Evolutionary conservation across 2,113 vertebrate species (phyloP), one percentile per base, ranked within the genome.

Genomic region (Miniopterus natalensis): DNA sequence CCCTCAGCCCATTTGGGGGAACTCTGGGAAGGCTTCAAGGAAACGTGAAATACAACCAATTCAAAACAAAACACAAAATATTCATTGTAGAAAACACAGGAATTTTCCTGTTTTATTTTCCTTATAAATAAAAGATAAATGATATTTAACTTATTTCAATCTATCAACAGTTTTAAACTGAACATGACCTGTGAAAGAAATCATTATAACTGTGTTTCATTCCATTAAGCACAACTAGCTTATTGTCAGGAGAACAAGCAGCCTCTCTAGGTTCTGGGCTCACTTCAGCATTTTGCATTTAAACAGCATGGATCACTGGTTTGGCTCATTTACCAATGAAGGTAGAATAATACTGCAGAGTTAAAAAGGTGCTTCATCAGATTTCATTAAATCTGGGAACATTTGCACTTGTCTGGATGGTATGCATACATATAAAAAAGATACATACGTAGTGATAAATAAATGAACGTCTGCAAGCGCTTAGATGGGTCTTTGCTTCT

Each of bases 191-290:
- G 98, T 98, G 98, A 98, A 98, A 98, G 97, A 98, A 99, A 98
- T 98, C 98, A 98, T 98, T 98, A 98, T 98, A 98, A 98, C 97
- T 95, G 83, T 98, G 98, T 98, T 99, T 99, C 98, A 98, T 98
- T 98, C 98, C 98, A 99, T 99, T 99, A 99, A 98, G 98, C 98
- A 98, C 97, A 99, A 99, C 98, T 96, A 98, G 98, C 98, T 98
- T 98, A 98, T 96, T 98, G 98, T 98, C 98, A 98, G 93, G 97
- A 98, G 98, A 98, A 98, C 98, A 98, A 96, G 98, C 96, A 47
- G 93, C 95, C 98, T 98, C 98, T 98, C 98, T 4, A 71, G 97
- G 97, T 98, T 98, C 96, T 88, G 10, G 97, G 97, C 97, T 99
- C 98, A 98, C 98, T 98, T 98, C 97, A 96, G 98, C 97, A 98